Percentiles rank a stretch among this genome's conserved stretches.
phyloP scores from a whole-genome alignment of 2,113 vertebrate species.

The Dendropsophus ebraccatus region DNA sequence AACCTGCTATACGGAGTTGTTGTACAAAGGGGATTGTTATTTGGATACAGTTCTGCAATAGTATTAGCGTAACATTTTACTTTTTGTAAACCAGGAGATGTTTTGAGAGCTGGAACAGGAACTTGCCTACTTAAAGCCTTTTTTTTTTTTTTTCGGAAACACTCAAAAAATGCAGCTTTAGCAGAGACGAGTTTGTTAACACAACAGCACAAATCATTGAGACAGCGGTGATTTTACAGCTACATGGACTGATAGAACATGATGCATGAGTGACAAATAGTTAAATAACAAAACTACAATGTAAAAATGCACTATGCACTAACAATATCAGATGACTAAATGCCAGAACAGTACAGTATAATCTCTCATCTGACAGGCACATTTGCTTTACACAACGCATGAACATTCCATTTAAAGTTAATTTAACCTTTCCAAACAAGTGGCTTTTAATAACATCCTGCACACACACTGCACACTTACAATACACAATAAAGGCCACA shows the following conservation, averaged over 20 bases:
- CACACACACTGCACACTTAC: conserved; percentile 67
- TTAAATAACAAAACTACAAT: background rate
- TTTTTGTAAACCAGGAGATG: background rate
- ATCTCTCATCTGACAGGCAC: conserved; percentile 10
- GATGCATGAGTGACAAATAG: background rate
- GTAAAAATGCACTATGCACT: background rate
- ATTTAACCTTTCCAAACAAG: conserved; percentile 31
- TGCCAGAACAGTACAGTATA: background rate
- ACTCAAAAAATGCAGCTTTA: no score
- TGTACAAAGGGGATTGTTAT: conserved; percentile 4
- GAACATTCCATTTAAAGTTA: background rate
- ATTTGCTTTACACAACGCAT: background rate
- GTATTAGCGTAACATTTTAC: background rate
- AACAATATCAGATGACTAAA: background rate
- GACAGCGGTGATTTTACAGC: background rate
- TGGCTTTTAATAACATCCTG: conserved; percentile 33
- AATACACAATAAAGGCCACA: conserved; percentile 58
- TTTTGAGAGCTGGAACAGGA: background rate
- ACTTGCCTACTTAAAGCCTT: background rate
- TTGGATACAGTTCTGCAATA: background rate
- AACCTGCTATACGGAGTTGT: conserved; percentile 15
- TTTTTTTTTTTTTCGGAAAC: no score
- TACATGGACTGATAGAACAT: background rate
- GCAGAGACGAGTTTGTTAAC: background rate
- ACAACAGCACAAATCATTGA: background rate